A percentile compares a stretch with the other conserved stretches of the same genome.
These are phyloP conservation scores for Diabrotica undecimpunctata DNA, from an alignment of 1,140 invertebrate species.

Conservation along the genomic window DNA sequence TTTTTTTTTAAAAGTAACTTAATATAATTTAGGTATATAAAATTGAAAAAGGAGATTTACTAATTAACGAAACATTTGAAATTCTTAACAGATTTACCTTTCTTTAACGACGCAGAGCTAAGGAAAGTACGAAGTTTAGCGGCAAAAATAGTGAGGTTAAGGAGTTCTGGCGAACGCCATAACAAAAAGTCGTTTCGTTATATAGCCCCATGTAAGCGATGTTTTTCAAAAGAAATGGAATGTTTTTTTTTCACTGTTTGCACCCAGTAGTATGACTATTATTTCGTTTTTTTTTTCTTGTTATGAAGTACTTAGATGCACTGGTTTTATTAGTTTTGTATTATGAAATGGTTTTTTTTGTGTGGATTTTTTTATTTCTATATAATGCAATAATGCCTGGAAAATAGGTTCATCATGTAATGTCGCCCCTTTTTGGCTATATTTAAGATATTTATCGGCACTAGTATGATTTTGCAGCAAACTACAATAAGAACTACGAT, in stretches of 20 bases:
- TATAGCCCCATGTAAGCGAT: slow-evolving; percentile 39
- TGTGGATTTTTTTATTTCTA: slow-evolving; percentile 1
- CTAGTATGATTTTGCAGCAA: too few relatives aligned
- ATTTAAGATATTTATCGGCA: too few relatives aligned
- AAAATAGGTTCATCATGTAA: too few relatives aligned
- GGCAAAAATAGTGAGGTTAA: slow-evolving; percentile 39
- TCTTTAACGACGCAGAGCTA: slow-evolving; percentile 28
- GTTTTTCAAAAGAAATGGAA: slow-evolving; percentile 22
- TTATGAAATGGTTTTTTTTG: slow-evolving; percentile 9
- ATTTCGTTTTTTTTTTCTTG: neutral
- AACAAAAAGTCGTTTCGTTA: slow-evolving; percentile 43
- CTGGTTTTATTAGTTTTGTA: slow-evolving; percentile 12
- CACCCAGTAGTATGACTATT: slow-evolving; percentile 11
- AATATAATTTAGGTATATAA: neutral
- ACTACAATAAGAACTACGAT: too few relatives aligned
- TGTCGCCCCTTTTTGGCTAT: too few relatives aligned
- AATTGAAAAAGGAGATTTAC: neutral
- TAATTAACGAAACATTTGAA: neutral
- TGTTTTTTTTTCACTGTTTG: slow-evolving; percentile 13
- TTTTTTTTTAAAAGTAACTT: too few relatives aligned
- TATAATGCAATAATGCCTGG: neutral
- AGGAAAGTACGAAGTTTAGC: slow-evolving; percentile 37
- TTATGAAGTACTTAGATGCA: neutral
- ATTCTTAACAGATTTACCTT: neutral
- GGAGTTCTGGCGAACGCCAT: slow-evolving; percentile 38